These are phyloP conservation scores for Frieseomelitta varia DNA, from an alignment of 1,140 invertebrate species.

Conservation along the genomic window DNA sequence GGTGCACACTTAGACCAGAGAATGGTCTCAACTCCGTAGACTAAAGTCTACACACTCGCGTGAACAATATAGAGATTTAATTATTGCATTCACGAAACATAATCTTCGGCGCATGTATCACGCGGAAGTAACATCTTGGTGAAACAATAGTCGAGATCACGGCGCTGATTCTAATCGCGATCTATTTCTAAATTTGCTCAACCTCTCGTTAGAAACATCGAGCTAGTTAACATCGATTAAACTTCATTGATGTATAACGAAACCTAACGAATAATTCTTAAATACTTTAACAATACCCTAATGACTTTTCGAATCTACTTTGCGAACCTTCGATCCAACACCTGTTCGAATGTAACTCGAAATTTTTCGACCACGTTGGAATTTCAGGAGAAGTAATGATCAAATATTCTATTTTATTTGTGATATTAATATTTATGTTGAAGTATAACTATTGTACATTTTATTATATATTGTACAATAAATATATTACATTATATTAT, in stretches of 20 bases:
- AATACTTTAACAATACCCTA: no score
- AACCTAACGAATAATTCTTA: no score
- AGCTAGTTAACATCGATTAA: background rate
- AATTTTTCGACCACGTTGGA: no score
- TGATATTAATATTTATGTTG: no score
- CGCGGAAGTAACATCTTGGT: constrained; percentile 9
- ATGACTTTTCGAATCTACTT: no score
- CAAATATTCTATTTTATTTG: no score
- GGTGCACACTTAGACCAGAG: background rate
- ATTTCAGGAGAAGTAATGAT: no score
- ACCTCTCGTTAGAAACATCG: background rate
- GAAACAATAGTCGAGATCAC: constrained; percentile 26
- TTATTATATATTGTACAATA: no score
- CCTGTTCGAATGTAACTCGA: no score
- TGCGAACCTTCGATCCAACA: background rate
- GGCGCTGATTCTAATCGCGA: constrained; percentile 7
- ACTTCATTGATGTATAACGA: no score
- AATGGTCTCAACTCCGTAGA: background rate
- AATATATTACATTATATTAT: no score
- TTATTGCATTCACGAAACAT: constrained; percentile 12
- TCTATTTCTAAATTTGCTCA: constrained; percentile 12
- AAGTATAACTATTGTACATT: no score
- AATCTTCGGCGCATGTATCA: background rate
- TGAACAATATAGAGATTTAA: background rate
- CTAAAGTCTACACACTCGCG: background rate